Evolutionary conservation across 2,888 invertebrate genomes (phyloP), one percentile per base, ranked within the genome.

Genomic region (Cataglyphis altisquamis): DNA sequence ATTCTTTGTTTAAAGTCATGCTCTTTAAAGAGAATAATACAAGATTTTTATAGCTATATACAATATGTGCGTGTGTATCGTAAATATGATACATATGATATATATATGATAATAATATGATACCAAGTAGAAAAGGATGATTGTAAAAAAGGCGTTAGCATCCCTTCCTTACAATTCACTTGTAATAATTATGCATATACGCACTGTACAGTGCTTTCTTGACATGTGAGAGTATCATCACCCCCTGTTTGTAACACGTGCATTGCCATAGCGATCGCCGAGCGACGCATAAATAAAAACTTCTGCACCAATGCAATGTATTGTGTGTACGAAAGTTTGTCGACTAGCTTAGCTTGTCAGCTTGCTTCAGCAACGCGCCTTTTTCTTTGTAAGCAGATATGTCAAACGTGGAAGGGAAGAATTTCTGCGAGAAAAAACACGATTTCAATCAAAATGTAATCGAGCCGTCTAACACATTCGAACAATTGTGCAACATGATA

Each of bases 391-490:
- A 32, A 21, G 1, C 18, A 45, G 8, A 45, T 21, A 36, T 10
- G 36, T 8, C 8, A 29, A 29, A 55, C 6, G 2, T 78, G 57
- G 78, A 60, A 70, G 12, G 6, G 1, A 32, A 60, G 41, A 60
- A 36, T 60, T 60, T 70, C 36, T 12, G 18, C 10, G 60, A 78
- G 18, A 41, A 78, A n/a, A 78, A 70, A 18, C 25, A 60, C 45
- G 93, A 94, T 77, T 91, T 91, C 70, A 91, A 94, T 87, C 92
- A 91, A 60, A 94, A 93, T 74, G 83, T 93, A 4, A 92, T 94
- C 21, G 90, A 93, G 32, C 87, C 92, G 5, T 86, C 92, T 62
- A 90, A 89, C 57, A 92, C 93, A 1, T 92, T 93, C 60, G 90
- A 93, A 78, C 92, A 93, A 64, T 75, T 94, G 1, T 93, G 93